Conservation (phyloP, 1,140 invertebrate species). For the Camponotus vicinus region DNA sequence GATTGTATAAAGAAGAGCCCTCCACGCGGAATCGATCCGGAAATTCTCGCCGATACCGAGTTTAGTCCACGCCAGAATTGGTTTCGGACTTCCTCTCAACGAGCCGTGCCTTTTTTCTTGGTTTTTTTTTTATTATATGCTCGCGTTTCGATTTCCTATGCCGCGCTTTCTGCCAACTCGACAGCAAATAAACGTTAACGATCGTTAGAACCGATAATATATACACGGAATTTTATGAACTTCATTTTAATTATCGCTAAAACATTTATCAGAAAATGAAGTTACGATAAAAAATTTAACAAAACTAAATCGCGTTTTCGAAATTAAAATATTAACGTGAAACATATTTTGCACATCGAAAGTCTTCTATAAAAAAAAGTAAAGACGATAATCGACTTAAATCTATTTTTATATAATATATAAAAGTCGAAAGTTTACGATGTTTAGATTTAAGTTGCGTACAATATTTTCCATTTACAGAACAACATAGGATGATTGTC, state of each 20-base stretch:
- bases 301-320: not conserved
- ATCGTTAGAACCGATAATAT: slow-evolving; percentile 62
- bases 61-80: slow-evolving; percentile 75
- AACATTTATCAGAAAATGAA: slow-evolving; percentile 15
- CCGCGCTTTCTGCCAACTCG: slow-evolving; percentile 65
- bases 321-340: not conserved
- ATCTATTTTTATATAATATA: too few species aligned
- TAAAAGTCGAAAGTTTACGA: too few species aligned
- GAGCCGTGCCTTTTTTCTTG: slow-evolving; percentile 55
- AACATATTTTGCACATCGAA: slow-evolving; percentile 7
- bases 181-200: slow-evolving; percentile 75
- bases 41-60: slow-evolving; percentile 73
- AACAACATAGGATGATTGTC: not conserved
- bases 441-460: not conserved
- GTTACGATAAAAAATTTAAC: not conserved
- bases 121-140: slow-evolving; percentile 72
- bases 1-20: slow-evolving; percentile 57
- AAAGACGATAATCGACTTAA: too few species aligned
- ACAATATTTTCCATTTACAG: not conserved
- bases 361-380: not conserved
- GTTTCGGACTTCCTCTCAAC: slow-evolving; percentile 77
- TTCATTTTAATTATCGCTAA: slow-evolving; percentile 8
- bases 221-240: slow-evolving; percentile 37
- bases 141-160: slow-evolving; percentile 73
- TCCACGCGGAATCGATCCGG: slow-evolving; percentile 71